phyloP scores from a whole-genome alignment of 2,113 vertebrate species.

The Notarius lentiginosus region DNA sequence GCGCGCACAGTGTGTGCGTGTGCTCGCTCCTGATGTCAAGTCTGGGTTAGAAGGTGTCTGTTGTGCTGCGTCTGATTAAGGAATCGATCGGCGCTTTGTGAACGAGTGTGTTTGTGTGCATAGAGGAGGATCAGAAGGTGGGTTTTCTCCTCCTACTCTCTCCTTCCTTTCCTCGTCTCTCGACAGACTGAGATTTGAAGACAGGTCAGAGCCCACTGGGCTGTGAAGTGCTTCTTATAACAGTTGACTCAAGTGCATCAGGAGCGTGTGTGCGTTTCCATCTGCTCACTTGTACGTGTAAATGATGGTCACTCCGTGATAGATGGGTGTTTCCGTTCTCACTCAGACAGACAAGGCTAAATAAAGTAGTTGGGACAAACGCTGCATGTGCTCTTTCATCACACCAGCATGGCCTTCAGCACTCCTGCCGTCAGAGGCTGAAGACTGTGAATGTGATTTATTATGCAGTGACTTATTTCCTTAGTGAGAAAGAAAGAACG shows the following conservation, averaged over 20 bases:
- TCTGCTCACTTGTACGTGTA: neutral
- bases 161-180: slow-evolving; percentile 1
- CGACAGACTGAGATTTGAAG: slow-evolving; percentile 22
- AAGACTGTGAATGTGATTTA: slow-evolving; percentile 43
- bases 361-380: slow-evolving; percentile 28
- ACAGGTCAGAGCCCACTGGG: slow-evolving; percentile 44
- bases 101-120: slow-evolving; percentile 15
- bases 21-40: slow-evolving; percentile 38
- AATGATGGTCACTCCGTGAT: slow-evolving; percentile 13
- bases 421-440: slow-evolving; percentile 19
- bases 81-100: slow-evolving; percentile 43
- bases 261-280: neutral
- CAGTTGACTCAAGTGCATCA: slow-evolving; percentile 36
- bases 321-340: slow-evolving; percentile 45
- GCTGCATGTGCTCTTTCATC: slow-evolving; percentile 29
- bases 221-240: slow-evolving; percentile 51
- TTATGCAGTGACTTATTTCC: slow-evolving; percentile 47
- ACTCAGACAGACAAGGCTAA: slow-evolving; percentile 28
- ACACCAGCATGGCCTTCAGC: slow-evolving; percentile 23
- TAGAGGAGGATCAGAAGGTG: slow-evolving; percentile 27
- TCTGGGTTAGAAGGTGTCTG: slow-evolving; percentile 46
- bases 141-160: slow-evolving; percentile 4
- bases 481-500: slow-evolving; percentile 57
- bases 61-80: slow-evolving; percentile 46
- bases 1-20: neutral